These are phyloP conservation scores for Drosophila sordidula DNA, from an alignment of 2,888 invertebrate species.

Conservation along the genomic window DNA sequence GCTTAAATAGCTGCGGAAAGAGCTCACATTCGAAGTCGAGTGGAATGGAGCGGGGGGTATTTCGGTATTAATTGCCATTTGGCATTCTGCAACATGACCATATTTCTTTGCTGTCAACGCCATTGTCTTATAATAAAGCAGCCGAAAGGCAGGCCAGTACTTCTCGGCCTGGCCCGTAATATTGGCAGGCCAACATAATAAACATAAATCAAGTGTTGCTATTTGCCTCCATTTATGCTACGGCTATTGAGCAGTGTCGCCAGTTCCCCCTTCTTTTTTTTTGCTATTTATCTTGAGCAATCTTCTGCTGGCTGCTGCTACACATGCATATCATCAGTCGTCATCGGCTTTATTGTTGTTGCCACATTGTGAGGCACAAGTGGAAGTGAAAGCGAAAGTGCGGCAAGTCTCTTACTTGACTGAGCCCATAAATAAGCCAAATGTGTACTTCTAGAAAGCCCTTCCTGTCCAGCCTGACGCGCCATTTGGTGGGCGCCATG, in stretches of 20 bases:
- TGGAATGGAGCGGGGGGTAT: not conserved
- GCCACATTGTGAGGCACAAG: slow-evolving; percentile 29
- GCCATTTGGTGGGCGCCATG: slow-evolving; percentile 32
- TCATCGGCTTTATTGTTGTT: slow-evolving; percentile 72
- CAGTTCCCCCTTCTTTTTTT: not conserved
- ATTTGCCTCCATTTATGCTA: slow-evolving; percentile 41
- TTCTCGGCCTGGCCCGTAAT: slow-evolving; percentile 23
- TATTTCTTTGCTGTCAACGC: slow-evolving; percentile 71
- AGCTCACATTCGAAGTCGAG: slow-evolving; percentile 1
- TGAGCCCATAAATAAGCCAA: slow-evolving; percentile 49
- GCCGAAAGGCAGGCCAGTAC: slow-evolving; percentile 14
- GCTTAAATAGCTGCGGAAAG: slow-evolving; percentile 19
- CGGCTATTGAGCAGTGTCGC: slow-evolving; percentile 35
- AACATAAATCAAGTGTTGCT: slow-evolving; percentile 74
- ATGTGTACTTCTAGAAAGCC: slow-evolving; percentile 16
- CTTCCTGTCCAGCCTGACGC: slow-evolving; percentile 30
- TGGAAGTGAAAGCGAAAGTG: slow-evolving; percentile 36
- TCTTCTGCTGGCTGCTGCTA: slow-evolving; percentile 45
- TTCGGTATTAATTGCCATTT: slow-evolving; percentile 68
- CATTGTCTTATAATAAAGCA: slow-evolving; percentile 68
- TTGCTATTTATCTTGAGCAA: slow-evolving; percentile 68
- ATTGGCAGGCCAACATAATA: slow-evolving; percentile 76
- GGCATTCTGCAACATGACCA: slow-evolving; percentile 45
- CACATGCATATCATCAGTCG: slow-evolving; percentile 76
- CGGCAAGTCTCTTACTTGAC: slow-evolving; percentile 41